phyloP scores from a whole-genome alignment of 2,888 invertebrate genomes.

The Ashinkailepas kermadecensis region DNA sequence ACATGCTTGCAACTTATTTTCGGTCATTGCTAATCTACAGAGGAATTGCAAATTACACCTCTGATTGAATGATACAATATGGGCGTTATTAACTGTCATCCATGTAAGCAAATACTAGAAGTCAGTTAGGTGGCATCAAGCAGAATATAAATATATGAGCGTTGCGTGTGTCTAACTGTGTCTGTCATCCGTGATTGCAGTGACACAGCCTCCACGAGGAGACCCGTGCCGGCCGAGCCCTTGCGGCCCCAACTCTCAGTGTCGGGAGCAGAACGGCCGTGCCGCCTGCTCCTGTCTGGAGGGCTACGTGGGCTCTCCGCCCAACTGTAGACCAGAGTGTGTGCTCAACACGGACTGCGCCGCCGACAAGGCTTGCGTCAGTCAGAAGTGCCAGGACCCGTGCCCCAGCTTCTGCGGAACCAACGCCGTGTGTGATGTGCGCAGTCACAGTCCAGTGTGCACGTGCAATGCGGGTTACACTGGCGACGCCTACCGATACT shows the following conservation, averaged over 20 bases:
- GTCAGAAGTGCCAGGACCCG: slow-evolving; percentile 62
- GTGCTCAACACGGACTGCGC: slow-evolving; percentile 62
- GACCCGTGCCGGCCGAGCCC: slow-evolving; percentile 49
- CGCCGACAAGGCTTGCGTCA: slow-evolving; percentile 36
- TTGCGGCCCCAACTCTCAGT: slow-evolving; percentile 47
- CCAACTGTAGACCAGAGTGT: slow-evolving; percentile 68
- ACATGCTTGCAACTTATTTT: too few relatives aligned
- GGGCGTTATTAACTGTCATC: too few relatives aligned
- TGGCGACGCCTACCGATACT: slow-evolving; percentile 78
- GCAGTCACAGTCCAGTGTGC: slow-evolving; percentile 47
- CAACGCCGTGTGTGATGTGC: slow-evolving; percentile 37
- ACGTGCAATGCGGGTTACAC: slow-evolving; percentile 65
- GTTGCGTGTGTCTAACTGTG: not conserved
- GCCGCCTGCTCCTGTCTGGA: slow-evolving; percentile 57
- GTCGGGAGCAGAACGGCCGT: slow-evolving; percentile 52
- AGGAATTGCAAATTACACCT: too few relatives aligned
- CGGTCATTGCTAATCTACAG: too few relatives aligned
- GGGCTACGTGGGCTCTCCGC: slow-evolving; percentile 73
- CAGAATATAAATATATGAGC: too few relatives aligned
- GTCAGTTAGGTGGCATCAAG: too few relatives aligned
- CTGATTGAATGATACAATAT: too few relatives aligned
- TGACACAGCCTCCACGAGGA: not conserved
- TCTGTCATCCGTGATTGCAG: not conserved
- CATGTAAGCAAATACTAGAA: too few relatives aligned
- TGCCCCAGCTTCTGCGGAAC: slow-evolving; percentile 52